Conservation (phyloP, 1,140 invertebrate genomes). For the Potamilus streckersoni region DNA sequence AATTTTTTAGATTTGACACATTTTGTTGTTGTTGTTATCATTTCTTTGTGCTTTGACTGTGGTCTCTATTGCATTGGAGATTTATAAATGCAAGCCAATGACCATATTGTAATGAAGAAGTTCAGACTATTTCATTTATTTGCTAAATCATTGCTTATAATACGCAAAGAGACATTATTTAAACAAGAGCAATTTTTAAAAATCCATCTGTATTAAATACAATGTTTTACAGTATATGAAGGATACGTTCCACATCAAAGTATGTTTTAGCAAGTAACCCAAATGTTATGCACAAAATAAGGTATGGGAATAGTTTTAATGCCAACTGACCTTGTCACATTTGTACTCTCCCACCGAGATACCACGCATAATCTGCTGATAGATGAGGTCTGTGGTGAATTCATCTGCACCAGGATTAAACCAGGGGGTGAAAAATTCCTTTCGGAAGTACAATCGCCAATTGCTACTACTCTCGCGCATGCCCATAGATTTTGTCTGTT, state of each 20-base stretch:
- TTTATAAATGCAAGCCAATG: too few relatives aligned
- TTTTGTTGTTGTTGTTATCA: too few relatives aligned
- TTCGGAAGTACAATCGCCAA: slow-evolving; percentile 62
- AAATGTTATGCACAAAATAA: neutral
- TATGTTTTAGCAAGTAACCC: neutral
- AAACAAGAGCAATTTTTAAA: too few relatives aligned
- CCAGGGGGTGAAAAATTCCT: slow-evolving; percentile 64
- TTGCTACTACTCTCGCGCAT: slow-evolving; percentile 55
- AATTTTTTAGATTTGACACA: too few relatives aligned
- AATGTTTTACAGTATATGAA: too few relatives aligned
- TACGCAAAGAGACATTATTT: too few relatives aligned
- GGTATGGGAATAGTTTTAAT: neutral
- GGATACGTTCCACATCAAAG: neutral
- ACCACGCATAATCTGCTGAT: slow-evolving; percentile 60
- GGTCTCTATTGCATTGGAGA: too few relatives aligned
- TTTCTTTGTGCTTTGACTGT: too few relatives aligned
- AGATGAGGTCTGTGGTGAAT: slow-evolving; percentile 54
- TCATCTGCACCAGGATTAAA: slow-evolving; percentile 43
- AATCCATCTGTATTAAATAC: too few relatives aligned
- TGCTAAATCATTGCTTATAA: too few relatives aligned
- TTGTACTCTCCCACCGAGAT: slow-evolving; percentile 58
- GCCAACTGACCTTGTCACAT: slow-evolving; percentile 45
- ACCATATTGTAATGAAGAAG: too few relatives aligned
- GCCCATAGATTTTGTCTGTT: slow-evolving; percentile 51
- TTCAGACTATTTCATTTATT: too few relatives aligned